phyloP scores from a whole-genome alignment of 2,888 invertebrate genomes.

The Bombyx huttoni region DNA sequence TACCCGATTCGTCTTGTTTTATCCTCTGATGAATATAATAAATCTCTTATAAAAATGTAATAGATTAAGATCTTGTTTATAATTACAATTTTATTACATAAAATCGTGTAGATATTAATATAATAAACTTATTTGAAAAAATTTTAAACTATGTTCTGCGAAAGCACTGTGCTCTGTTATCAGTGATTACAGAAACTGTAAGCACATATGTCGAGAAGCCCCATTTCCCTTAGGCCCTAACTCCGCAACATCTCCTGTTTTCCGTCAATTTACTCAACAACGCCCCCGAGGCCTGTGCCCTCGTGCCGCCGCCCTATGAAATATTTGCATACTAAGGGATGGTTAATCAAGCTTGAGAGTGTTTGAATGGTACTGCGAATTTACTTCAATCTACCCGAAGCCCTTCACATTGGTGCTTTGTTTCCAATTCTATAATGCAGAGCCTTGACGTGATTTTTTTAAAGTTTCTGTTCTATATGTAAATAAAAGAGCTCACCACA shows the following conservation, averaged over 20 bases:
- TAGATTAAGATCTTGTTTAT: no score
- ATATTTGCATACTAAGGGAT: conserved; percentile 40
- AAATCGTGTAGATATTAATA: no score
- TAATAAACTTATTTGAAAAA: no score
- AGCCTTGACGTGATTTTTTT: neutral
- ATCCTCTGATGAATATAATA: conserved; percentile 1
- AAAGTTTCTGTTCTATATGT: no score
- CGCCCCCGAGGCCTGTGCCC: conserved; percentile 29
- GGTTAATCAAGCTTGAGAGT: conserved; percentile 29
- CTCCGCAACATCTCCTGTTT: conserved; percentile 35
- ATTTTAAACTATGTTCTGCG: no score
- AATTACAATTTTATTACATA: no score
- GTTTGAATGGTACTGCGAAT: conserved; percentile 15
- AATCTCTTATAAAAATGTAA: no score
- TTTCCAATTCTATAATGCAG: neutral
- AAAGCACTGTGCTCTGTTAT: no score
- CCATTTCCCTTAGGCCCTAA: conserved; percentile 22
- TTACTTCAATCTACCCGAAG: conserved; percentile 7
- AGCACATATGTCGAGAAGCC: conserved; percentile 1
- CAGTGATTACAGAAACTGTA: no score
- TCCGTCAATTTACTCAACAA: conserved; percentile 42
- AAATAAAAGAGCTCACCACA: no score
- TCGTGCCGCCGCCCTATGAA: conserved; percentile 19
- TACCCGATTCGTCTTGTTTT: conserved; percentile 18
- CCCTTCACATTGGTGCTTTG: neutral